Percentiles rank a stretch among this genome's conserved stretches.
phyloP scores from a whole-genome alignment of 2,797 vertebrate genomes.

The Silurus lanzhouensis region DNA sequence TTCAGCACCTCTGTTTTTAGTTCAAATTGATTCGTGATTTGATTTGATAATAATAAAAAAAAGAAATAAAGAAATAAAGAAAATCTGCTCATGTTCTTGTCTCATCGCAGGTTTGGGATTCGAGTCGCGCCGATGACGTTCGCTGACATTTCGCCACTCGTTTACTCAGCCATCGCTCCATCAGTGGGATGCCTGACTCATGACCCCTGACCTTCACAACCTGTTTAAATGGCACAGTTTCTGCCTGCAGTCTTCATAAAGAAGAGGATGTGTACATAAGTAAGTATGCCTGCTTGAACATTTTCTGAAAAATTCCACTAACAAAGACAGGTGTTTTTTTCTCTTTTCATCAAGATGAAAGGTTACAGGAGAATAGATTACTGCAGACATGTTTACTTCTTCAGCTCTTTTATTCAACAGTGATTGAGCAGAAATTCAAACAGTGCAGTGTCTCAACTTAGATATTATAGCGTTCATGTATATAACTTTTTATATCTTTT shows the following conservation, averaged over 20 bases:
- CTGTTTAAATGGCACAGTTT: constrained; percentile 51
- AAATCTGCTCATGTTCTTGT: not conserved
- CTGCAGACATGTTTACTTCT: not conserved
- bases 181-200: constrained; percentile 38
- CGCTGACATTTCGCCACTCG: constrained; percentile 51
- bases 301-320: not conserved
- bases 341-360: not conserved
- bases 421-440: not conserved
- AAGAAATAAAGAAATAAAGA: too few relatives aligned
- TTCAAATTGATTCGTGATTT: too few relatives aligned
- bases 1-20: too few relatives aligned
- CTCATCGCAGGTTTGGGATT: not conserved
- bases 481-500: not conserved
- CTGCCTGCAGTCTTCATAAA: constrained; percentile 23
- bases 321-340: not conserved
- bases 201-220: constrained; percentile 34
- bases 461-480: not conserved
- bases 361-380: not conserved
- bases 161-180: constrained; percentile 48
- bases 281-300: not conserved
- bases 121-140: constrained; percentile 1
- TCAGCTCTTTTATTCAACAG: not conserved
- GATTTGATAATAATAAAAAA: too few relatives aligned
- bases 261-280: not conserved
- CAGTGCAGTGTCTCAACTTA: not conserved